Percentiles rank a stretch among this genome's conserved stretches.
Conservation (phyloP, 2,888 invertebrate genomes). For the Apantesis nais region DNA sequence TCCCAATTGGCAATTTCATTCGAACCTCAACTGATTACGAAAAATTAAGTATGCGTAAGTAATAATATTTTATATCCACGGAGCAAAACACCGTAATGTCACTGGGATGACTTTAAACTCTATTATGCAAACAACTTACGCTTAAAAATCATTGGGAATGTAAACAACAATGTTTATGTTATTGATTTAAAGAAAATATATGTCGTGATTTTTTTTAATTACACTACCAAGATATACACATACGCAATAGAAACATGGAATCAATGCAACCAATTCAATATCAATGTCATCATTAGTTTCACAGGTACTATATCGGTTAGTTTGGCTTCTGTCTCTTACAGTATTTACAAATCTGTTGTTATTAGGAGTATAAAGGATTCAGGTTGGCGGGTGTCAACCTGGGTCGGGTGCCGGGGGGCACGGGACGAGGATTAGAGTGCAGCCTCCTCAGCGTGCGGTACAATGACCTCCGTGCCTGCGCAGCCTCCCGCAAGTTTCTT, state of each 20-base stretch:
- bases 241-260: not conserved
- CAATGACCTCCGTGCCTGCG: slow-evolving; percentile 77
- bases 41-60: not conserved
- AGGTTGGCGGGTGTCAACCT: slow-evolving; percentile 52
- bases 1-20: not conserved
- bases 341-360: slow-evolving; percentile 28
- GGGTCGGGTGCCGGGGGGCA: slow-evolving; percentile 48
- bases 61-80: not conserved
- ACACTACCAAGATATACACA: too few relatives aligned
- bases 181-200: not conserved
- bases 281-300: not conserved
- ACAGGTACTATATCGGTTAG: not conserved
- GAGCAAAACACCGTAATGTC: not conserved
- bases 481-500: slow-evolving; percentile 67
- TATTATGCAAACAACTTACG: not conserved
- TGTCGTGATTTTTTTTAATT: not conserved
- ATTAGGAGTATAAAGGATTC: slow-evolving; percentile 58
- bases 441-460: slow-evolving; percentile 67
- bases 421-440: slow-evolving; percentile 68
- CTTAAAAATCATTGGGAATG: not conserved
- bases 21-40: not conserved
- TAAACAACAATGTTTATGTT: not conserved
- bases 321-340: not conserved
- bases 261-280: not conserved
- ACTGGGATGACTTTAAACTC: not conserved